Evolutionary conservation across 2,113 vertebrate genomes (phyloP), one percentile per base, ranked within the genome.

Genomic region (Pagrus major): DNA sequence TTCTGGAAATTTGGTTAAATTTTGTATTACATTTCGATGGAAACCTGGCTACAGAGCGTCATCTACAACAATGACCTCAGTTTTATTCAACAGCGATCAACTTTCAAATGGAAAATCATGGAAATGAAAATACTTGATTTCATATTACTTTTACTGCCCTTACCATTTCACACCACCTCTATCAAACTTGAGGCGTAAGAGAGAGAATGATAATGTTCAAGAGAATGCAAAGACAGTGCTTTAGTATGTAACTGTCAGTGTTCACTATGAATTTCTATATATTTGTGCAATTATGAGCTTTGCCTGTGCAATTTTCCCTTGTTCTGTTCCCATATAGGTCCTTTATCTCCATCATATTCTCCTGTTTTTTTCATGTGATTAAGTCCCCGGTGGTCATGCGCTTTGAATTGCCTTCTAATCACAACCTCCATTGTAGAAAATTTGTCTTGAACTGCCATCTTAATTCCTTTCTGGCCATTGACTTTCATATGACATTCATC

Each of bases 401-500:
- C 78, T 82, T 84, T 86, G 25, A 85, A 89, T 88, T 77, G 41
- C 67, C 70, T 76, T 75, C 77, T 85, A 87, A 90, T 92, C 80
- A 71, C 74, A 81, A 76, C 31, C 74, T 71, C 55, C 47, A 85
- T 52, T 84, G 84, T 82, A 11, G 81, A 63, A 61, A 76, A 88
- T 86, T 79, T 9, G 64, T 88, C 90, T 91, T 71, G 47, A 83
- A 80, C 76, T 81, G 84, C 67, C 85, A 86, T 87, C 81, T 90
- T 89, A 88, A 89, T 93, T 91, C 85, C 71, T 86, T 71, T 80
- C 85, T 73, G 69, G 85, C 88, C 85, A 90, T 83, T 90, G 91
- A 90, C 91, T 91, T 92, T 92, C 80, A 80, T 74, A 41, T 89
- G 88, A 79, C 89, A 90, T 92, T 91, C 87, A 88, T 83, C 71